phyloP scores from a whole-genome alignment of 2,113 vertebrate species.

The Cercopithecus mona region DNA sequence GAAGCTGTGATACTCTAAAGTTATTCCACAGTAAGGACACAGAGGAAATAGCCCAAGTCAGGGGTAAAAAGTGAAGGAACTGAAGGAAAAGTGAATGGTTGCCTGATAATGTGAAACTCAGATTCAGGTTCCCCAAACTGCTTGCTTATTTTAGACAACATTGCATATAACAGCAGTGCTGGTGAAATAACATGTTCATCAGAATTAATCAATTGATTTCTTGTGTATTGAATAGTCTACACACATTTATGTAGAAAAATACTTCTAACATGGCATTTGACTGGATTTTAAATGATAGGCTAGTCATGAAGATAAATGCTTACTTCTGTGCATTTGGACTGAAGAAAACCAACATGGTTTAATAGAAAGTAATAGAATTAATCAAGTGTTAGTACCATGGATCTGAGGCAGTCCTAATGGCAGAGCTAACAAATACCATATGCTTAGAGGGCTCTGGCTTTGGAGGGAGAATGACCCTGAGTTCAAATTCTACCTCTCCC shows the following conservation, averaged over 20 bases:
- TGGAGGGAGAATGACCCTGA: not conserved
- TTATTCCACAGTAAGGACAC: slow-evolving; percentile 33
- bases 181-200: not conserved
- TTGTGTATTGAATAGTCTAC: not conserved
- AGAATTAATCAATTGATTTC: not conserved
- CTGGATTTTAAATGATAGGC: not conserved
- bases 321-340: not conserved
- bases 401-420: not conserved
- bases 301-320: not conserved
- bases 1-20: slow-evolving; percentile 57
- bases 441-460: not conserved
- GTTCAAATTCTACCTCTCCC: not conserved
- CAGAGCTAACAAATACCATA: not conserved
- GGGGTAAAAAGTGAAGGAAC: not conserved
- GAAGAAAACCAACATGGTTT: not conserved
- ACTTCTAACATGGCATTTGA: not conserved
- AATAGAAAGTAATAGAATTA: not conserved
- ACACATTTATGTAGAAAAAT: not conserved
- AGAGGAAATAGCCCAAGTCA: slow-evolving; percentile 40
- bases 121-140: not conserved
- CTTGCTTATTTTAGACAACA: not conserved
- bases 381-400: not conserved
- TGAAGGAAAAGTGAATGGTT: slow-evolving; percentile 10
- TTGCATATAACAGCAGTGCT: not conserved
- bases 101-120: not conserved